Evolutionary conservation across 2,113 vertebrate species (phyloP), one percentile per base, ranked within the genome.

Genomic region (Corvus cornix): DNA sequence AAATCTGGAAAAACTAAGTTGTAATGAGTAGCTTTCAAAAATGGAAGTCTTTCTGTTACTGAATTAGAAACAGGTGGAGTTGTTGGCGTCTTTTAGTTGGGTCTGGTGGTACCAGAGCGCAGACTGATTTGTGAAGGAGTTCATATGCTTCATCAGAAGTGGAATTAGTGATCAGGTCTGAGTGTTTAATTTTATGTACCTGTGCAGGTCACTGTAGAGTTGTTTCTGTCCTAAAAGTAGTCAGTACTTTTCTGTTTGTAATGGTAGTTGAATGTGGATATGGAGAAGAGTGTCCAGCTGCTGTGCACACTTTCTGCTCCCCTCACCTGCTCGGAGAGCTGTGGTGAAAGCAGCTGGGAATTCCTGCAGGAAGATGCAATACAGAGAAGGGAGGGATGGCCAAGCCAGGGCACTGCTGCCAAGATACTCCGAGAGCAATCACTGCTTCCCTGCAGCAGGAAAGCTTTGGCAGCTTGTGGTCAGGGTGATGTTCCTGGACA

Each of bases 11-110:
- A 91, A 96, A 90, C 84, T 72, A 94, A 96, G 95, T 96, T 96
- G 93, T 95, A 92, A 84, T 59, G 82, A 97, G 84, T 49, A 82
- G 95, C 93, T 93, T 97, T 97, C 96, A 95, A 95, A 94, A 95
- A 93, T 89, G 70, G 84, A 90, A 97, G 79, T 68, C 63, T 67
- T 97, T 96, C 93, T 96, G 59, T 95, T 95, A 93, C 80, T 93
- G 94, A 97, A 97, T 96, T 97, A 87, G 92, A 97, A 98, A 85
- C 97, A 98, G 96, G 96, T 97, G 96, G 96, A 93, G 83, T 90
- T 96, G 92, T 94, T 97, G 96, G 96, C 92, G 76, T 97, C 73
- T 56, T 79, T 68, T 49, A 43, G 79, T 73, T 81, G 93, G 92
- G 51, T 94, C 80, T 94, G 96, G 66, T 86, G 84, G 72, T 93